Percentiles rank a stretch among this genome's conserved stretches.
phyloP scores from a whole-genome alignment of 2,797 vertebrate genomes.

The Cuniculus paca region DNA sequence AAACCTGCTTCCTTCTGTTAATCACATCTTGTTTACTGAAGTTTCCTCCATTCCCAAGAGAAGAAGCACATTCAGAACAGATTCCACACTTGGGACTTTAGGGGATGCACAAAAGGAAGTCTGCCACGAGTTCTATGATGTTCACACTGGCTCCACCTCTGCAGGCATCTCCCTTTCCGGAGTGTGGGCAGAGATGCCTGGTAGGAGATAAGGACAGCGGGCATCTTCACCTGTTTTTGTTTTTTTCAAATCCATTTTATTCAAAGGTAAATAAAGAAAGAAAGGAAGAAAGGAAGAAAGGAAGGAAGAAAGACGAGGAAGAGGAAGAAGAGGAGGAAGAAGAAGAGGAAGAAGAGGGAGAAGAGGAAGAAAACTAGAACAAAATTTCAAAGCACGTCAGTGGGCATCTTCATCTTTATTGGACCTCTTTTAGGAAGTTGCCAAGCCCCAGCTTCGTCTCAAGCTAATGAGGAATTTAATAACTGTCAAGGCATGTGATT shows the following conservation, averaged over 20 bases:
- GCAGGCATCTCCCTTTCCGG: background rate
- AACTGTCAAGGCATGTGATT: background rate
- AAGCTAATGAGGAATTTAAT: background rate
- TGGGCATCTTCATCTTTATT: background rate
- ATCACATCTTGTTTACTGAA: background rate
- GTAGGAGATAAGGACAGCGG: background rate
- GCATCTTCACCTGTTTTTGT: background rate
- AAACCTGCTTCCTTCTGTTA: background rate
- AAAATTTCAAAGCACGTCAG: too few species aligned
- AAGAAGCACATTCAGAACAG: background rate
- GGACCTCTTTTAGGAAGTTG: background rate
- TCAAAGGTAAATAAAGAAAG: too few species aligned
- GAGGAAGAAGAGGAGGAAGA: too few species aligned
- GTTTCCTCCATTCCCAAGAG: background rate
- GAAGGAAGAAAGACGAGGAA: too few species aligned
- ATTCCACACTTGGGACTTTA: background rate
- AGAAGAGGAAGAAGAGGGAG: too few species aligned
- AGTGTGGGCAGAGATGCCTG: background rate
- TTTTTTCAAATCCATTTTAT: too few species aligned
- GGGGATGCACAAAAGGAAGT: background rate
- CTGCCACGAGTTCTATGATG: background rate
- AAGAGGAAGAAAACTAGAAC: too few species aligned
- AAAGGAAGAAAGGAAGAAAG: too few species aligned
- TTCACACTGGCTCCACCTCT: background rate
- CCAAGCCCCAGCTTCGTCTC: background rate